These are phyloP conservation scores for Cordylochernes scorpioides DNA, from an alignment of 2,888 invertebrate genomes.

Conservation along the genomic window DNA sequence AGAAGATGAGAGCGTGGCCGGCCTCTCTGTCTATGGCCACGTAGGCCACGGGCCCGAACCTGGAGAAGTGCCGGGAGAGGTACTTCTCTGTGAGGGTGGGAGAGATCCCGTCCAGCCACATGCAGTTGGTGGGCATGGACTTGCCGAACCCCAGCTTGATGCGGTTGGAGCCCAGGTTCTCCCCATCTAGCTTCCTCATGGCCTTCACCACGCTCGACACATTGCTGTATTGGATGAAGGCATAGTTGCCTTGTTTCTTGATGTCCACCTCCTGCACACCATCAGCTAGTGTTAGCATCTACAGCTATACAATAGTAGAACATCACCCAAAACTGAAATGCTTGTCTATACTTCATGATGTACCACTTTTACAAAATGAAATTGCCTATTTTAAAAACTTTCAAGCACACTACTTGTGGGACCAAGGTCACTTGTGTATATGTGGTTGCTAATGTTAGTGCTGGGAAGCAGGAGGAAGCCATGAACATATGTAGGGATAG, in stretches of 20 bases:
- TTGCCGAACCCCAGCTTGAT: slow-evolving; percentile 90
- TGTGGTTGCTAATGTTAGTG: no score
- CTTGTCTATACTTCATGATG: no score
- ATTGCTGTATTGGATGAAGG: slow-evolving; percentile 91
- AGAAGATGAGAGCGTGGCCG: slow-evolving; percentile 70
- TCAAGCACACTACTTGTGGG: no score
- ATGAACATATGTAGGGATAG: no score
- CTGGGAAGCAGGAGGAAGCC: no score
- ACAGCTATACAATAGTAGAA: no score
- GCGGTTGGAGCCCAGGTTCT: slow-evolving; percentile 66
- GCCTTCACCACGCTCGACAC: slow-evolving; percentile 76
- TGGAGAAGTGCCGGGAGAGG: slow-evolving; percentile 49
- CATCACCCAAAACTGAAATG: no score
- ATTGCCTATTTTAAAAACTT: no score
- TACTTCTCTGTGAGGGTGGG: slow-evolving; percentile 67
- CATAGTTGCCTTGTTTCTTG: slow-evolving; percentile 76
- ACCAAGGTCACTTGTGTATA: no score
- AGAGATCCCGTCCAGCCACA: slow-evolving; percentile 69
- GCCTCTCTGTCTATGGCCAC: slow-evolving; percentile 52
- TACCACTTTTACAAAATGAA: no score
- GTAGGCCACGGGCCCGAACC: slow-evolving; percentile 48
- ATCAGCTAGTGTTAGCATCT: no score
- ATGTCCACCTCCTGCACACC: slow-evolving; percentile 62
- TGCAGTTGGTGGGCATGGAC: slow-evolving; percentile 80
- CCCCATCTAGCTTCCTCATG: slow-evolving; percentile 78